Conservation (phyloP, 2,113 vertebrate genomes). For the Synodontis membranacea region DNA sequence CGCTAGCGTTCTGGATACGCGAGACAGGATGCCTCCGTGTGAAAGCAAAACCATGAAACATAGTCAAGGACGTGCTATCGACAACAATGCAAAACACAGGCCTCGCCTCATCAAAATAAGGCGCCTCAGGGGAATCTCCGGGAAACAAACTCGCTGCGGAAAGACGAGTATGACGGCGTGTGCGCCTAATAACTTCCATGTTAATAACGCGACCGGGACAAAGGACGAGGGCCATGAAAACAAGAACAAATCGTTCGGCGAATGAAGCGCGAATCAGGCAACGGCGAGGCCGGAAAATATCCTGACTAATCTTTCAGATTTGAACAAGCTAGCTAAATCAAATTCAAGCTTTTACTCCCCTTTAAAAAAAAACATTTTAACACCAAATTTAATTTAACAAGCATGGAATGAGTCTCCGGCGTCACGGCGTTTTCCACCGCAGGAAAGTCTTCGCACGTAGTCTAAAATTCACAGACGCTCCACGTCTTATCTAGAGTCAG, state of each 20-base stretch:
- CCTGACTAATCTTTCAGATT: neutral
- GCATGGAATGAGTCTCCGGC: neutral
- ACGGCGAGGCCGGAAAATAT: neutral
- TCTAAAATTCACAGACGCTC: neutral
- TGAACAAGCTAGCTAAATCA: neutral
- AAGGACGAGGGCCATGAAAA: slow-evolving; percentile 1
- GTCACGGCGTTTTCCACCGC: neutral
- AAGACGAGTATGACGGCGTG: neutral
- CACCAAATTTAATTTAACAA: neutral
- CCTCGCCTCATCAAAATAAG: slow-evolving; percentile 43
- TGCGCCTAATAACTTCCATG: slow-evolving; percentile 37
- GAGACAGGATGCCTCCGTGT: slow-evolving; percentile 23
- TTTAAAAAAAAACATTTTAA: too few relatives aligned
- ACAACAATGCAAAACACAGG: slow-evolving; percentile 5
- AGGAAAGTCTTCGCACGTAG: neutral
- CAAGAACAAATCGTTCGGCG: slow-evolving; percentile 14
- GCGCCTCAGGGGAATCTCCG: slow-evolving; percentile 26
- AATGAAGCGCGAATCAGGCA: slow-evolving; percentile 15
- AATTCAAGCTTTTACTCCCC: neutral
- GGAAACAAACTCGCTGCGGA: slow-evolving; percentile 13
- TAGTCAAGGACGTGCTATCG: slow-evolving; percentile 11
- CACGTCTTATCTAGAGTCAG: neutral
- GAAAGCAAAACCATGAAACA: slow-evolving; percentile 16
- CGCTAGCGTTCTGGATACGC: neutral
- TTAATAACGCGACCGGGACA: neutral